phyloP scores from a whole-genome alignment of 2,888 invertebrate genomes.

The Hydropsyche betteni region DNA sequence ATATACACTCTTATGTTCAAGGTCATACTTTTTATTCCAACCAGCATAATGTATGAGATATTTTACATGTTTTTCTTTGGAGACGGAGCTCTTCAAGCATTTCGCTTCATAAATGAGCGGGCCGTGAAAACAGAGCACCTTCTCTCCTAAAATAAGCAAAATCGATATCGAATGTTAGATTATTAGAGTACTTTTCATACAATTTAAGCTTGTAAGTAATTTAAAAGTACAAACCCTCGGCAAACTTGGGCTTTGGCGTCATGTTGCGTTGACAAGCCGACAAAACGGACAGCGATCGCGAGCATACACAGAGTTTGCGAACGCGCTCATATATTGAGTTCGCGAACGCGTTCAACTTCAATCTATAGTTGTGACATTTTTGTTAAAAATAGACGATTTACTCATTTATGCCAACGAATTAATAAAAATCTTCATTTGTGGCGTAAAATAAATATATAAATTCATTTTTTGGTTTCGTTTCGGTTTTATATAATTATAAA shows the following conservation, averaged over 20 bases:
- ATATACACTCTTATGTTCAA: background rate
- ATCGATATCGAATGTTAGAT: background rate
- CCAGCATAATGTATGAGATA: constrained; percentile 97
- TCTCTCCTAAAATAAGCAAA: constrained; percentile 72
- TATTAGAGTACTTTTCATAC: constrained; percentile 27
- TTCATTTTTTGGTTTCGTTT: no score
- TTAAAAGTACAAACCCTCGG: constrained; percentile 69
- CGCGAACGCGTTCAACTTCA: no score
- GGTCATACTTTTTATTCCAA: constrained; percentile 93
- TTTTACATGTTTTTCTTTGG: constrained; percentile 86
- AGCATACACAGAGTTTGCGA: no score
- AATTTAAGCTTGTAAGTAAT: constrained; percentile 40
- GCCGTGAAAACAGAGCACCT: constrained; percentile 95
- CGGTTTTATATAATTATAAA: no score
- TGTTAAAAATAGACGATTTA: no score
- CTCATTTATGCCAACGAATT: no score
- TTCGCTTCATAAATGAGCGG: constrained; percentile 97
- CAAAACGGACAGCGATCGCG: no score
- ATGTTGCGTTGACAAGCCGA: constrained; percentile 55
- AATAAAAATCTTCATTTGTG: no score
- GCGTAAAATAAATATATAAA: no score
- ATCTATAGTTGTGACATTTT: no score
- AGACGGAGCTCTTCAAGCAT: constrained; percentile 83
- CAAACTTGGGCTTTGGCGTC: constrained; percentile 77
- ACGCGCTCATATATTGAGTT: no score